These are phyloP conservation scores for Melinaea menophilus DNA, from an alignment of 2,888 invertebrate species.

Conservation along the genomic window DNA sequence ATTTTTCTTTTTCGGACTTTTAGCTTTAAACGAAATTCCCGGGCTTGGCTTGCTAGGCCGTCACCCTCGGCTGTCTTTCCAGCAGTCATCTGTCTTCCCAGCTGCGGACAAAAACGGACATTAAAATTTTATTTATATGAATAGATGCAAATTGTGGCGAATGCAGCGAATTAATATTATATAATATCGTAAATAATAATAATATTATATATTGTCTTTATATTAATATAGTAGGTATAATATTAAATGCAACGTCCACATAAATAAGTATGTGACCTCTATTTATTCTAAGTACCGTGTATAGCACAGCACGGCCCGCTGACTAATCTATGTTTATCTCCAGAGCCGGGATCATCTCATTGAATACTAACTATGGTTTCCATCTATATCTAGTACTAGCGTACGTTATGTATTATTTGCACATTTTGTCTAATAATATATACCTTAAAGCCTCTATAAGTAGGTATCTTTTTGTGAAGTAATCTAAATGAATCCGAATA, in stretches of 20 bases:
- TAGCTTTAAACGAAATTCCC: no score
- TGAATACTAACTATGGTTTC: slow-evolving; percentile 3
- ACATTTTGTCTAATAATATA: background rate
- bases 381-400: background rate
- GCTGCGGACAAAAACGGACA: no score
- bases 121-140: no score
- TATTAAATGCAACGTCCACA: background rate
- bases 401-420: background rate
- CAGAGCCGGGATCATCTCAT: slow-evolving; percentile 3
- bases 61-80: no score
- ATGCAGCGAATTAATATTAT: no score
- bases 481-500: no score
- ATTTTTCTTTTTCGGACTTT: no score
- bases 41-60: no score
- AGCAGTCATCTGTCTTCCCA: no score
- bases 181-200: background rate
- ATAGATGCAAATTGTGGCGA: no score
- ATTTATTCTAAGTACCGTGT: background rate
- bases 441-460: no score
- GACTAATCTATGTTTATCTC: slow-evolving; percentile 4
- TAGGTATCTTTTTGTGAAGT: no score
- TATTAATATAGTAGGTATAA: background rate
- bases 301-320: background rate
- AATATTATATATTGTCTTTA: background rate
- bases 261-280: background rate